Conservation (phyloP, 23 tunicate genomes). For the Styela clava region DNA sequence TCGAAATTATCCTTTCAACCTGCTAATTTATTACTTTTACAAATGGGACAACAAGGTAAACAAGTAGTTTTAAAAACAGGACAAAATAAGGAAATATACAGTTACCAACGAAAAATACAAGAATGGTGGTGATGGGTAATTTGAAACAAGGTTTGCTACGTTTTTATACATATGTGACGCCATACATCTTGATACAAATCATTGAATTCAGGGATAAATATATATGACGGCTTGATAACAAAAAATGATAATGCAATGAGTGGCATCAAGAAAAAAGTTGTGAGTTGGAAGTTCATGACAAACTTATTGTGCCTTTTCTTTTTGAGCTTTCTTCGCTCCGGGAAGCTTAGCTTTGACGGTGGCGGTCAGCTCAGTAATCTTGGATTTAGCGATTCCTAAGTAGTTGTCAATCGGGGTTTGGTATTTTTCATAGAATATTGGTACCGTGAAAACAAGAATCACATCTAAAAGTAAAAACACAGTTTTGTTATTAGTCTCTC, state of each 20-base stretch:
- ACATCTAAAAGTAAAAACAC: conserved; percentile 35
- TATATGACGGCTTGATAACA: background rate
- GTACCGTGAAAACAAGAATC: conserved; percentile 61
- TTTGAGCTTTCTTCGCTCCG: conserved; percentile 37
- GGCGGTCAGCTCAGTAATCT: conserved; percentile 25
- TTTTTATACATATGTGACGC: too few relatives aligned
- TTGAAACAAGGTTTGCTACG: too few relatives aligned
- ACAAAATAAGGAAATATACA: background rate
- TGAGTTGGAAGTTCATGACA: background rate
- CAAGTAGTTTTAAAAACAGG: background rate
- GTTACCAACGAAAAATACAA: background rate
- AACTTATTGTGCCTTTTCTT: conserved; percentile 19
- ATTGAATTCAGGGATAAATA: too few relatives aligned
- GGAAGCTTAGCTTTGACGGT: conserved; percentile 55
- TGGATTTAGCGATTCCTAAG: conserved; percentile 28
- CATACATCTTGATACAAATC: too few relatives aligned
- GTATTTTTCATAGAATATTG: conserved; percentile 81
- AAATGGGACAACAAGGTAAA: background rate
- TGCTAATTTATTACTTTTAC: background rate
- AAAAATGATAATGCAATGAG: background rate
- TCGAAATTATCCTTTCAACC: background rate
- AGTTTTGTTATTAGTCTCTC: background rate
- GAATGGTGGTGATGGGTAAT: too few relatives aligned
- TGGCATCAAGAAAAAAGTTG: background rate
- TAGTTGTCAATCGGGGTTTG: conserved; percentile 69